Conservation (phyloP, 2,797 vertebrate species). For the Melanotaenia boesemani region DNA sequence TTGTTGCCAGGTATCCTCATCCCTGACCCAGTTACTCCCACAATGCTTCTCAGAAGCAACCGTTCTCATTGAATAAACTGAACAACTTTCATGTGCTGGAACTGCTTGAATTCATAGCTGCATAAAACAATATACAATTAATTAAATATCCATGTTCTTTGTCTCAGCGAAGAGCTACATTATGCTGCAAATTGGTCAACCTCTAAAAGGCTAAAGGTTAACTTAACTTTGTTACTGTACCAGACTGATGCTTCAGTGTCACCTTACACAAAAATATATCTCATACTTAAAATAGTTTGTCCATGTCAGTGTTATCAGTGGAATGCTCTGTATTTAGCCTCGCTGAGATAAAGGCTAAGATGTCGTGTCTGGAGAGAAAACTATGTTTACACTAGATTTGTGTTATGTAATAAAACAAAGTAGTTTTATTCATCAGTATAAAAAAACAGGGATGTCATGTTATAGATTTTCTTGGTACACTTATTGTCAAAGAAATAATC, state of each 20-base stretch:
- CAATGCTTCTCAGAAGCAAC: background rate
- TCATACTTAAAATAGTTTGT: slow-evolving; percentile 47
- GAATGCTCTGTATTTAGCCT: slow-evolving; percentile 69
- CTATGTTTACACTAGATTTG: background rate
- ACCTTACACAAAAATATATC: slow-evolving; percentile 3
- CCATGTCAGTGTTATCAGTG: slow-evolving; percentile 60
- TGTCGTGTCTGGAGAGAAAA: slow-evolving; percentile 30
- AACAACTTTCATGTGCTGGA: slow-evolving; percentile 5
- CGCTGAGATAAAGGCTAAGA: slow-evolving; percentile 37
- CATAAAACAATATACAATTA: background rate
- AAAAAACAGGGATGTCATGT: too few species aligned
- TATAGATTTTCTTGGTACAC: too few species aligned
- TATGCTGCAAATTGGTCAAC: background rate
- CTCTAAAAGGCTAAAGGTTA: background rate
- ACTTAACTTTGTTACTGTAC: slow-evolving; percentile 2
- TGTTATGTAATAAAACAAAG: background rate
- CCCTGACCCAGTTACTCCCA: background rate
- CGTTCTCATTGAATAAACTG: background rate
- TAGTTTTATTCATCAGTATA: background rate
- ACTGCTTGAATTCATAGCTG: background rate
- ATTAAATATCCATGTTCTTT: background rate
- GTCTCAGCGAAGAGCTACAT: too few species aligned
- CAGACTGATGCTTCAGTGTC: slow-evolving; percentile 9
- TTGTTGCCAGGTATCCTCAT: slow-evolving; percentile 12
- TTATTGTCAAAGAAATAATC: too few species aligned